Base-by-base conservation (phyloP, 2,797 vertebrate species). In the Sebastes trivittatus region DNA sequence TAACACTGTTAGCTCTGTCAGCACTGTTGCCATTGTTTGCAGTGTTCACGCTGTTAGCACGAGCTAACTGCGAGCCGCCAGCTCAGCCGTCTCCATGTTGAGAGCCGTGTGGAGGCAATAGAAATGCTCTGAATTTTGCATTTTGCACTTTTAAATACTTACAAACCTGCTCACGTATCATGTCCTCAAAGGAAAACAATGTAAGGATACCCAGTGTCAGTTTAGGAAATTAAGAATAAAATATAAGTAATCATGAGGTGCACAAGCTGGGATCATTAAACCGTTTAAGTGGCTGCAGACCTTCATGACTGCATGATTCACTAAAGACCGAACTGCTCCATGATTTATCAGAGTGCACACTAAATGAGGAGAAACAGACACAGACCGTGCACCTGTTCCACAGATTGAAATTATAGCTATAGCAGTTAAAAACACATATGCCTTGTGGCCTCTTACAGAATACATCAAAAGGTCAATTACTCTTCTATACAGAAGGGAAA, bases 401-500 rank as follows among this genome's bases (percentile, higher is more conserved):
- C 49, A 32, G 6, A 69, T 2, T 73, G 23, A 66, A 54, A 64
- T 64, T 29, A n/a, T 3, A 55, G 23, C n/a, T 58, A 46, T 52
- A 32, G 42, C 36, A 29, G 29, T 27, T 63, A 56, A 46, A 61
- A 49, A 32, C 36, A 56, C 16, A 6, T 32, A 22, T 61, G 32
- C 36, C 38, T 30, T 27, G 4, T 58, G 52, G 63, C 55, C 34
- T 63, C 11, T 42, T 59, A 29, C 5, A 60, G 65, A 22, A 52
- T 52, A n/a, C 18, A 62, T 22, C 22, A 46, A 49, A 72, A 58
- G 75, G 76, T 81, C 75, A 22, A 29, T 52, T 65, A 23, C 32
- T 72, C 16, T 22, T 32, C 49, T 56, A 27, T 61, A 72, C 25
- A 65, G 74, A 85, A 77, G 34, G 59, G 4, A 63, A 59, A 52